A percentile compares a stretch with the other conserved stretches of the same genome.
Conservation (phyloP, 1,140 invertebrate species). For the Diorhabda carinulata region DNA sequence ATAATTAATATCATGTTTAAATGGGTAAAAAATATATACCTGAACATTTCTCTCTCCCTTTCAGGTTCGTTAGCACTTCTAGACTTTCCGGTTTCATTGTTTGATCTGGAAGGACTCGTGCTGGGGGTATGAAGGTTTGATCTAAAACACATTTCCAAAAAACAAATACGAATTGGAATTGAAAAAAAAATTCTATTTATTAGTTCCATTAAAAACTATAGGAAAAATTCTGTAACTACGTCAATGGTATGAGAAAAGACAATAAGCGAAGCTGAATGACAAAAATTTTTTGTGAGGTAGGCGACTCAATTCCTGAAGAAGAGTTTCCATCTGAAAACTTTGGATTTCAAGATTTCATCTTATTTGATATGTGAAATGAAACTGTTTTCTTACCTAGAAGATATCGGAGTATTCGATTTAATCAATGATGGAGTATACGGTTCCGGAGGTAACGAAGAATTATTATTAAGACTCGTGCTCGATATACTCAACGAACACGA, state of each 20-base stretch:
- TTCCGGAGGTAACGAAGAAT: constrained; percentile 38
- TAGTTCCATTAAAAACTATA: too few species aligned
- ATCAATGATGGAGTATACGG: constrained; percentile 44
- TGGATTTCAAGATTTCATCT: too few species aligned
- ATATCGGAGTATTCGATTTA: constrained; percentile 43
- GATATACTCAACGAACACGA: constrained; percentile 45
- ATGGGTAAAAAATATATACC: constrained; percentile 7
- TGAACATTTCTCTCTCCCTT: constrained; percentile 53
- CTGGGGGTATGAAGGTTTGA: constrained; percentile 37
- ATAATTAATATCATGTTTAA: too few species aligned
- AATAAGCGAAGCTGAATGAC: too few species aligned
- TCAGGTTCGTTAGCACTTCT: constrained; percentile 55
- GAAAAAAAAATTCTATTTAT: too few species aligned
- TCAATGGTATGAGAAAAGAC: too few species aligned
- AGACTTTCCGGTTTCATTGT: constrained; percentile 45
- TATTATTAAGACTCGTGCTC: constrained; percentile 43
- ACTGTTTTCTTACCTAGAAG: constrained; percentile 25
- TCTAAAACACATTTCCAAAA: neutral
- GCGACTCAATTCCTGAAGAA: too few species aligned
- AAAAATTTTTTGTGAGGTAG: too few species aligned
- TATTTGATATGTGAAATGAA: neutral
- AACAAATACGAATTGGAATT: too few species aligned
- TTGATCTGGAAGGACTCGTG: constrained; percentile 33
- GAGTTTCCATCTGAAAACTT: too few species aligned
- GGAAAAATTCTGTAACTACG: too few species aligned